Conservation (phyloP, 92 coral and sea anemone species). For the Palythoa grandis region DNA sequence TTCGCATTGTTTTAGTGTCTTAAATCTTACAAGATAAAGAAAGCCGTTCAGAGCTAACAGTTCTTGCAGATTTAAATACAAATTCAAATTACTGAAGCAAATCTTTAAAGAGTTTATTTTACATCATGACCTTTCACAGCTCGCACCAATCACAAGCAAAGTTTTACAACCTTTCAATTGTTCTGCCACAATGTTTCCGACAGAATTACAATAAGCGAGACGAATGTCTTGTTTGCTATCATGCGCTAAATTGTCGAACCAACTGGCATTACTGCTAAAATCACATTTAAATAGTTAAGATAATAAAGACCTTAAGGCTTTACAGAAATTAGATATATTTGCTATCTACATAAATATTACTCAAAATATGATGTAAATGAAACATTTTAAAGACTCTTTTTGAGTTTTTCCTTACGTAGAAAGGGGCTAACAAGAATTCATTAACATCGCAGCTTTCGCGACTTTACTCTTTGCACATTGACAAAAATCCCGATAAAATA, state of each 20-base stretch:
- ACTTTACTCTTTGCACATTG: too few species aligned
- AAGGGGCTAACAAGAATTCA: too few species aligned
- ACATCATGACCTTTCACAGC: background rate
- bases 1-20: background rate
- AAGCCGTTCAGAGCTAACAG: constrained; percentile 11
- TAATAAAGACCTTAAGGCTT: background rate
- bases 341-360: too few species aligned
- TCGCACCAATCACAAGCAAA: constrained; percentile 39
- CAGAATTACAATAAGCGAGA: background rate
- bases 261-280: background rate
- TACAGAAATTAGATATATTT: too few species aligned
- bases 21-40: background rate
- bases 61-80: background rate
- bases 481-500: too few species aligned
- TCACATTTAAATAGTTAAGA: background rate
- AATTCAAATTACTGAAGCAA: background rate
- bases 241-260: background rate
- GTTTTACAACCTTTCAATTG: background rate
- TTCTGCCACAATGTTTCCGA: background rate
- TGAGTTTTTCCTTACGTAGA: too few species aligned
- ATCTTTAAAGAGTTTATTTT: background rate
- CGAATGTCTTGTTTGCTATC: background rate
- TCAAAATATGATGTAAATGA: too few species aligned
- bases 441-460: too few species aligned
- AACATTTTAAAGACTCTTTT: too few species aligned